Percentiles rank a stretch among this genome's conserved stretches.
These are phyloP conservation scores for Eupithecia tripunctaria DNA, from an alignment of 2,888 invertebrate species.

Conservation along the genomic window DNA sequence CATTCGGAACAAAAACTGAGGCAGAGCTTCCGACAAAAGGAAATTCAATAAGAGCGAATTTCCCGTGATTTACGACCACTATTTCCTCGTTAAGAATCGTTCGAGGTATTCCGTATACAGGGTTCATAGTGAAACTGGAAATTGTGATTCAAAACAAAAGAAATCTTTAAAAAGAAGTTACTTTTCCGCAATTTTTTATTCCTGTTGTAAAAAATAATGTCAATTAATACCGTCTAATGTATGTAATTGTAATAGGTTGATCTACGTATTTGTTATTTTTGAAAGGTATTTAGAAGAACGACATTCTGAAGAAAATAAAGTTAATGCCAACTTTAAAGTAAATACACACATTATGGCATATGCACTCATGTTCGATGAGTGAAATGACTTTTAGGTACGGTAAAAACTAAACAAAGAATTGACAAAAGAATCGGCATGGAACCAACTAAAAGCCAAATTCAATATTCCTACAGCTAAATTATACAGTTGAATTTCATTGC, in stretches of 20 bases:
- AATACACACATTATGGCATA: no score
- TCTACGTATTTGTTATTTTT: no score
- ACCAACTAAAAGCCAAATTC: neutral
- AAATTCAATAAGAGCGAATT: constrained; percentile 84
- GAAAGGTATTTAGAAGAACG: no score
- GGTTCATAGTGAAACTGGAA: constrained; percentile 59
- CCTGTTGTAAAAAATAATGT: no score
- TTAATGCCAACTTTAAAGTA: no score
- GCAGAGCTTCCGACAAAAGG: constrained; percentile 75
- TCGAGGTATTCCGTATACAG: constrained; percentile 71
- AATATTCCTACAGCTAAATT: neutral
- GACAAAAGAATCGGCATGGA: neutral
- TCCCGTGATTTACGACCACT: constrained; percentile 83
- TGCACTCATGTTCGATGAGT: no score
- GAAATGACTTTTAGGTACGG: neutral
- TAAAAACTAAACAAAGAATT: neutral
- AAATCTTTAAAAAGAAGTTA: constrained; percentile 11
- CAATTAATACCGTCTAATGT: no score
- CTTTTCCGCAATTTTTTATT: neutral
- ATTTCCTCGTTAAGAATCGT: constrained; percentile 81
- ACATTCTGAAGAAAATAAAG: no score
- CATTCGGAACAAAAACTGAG: constrained; percentile 76
- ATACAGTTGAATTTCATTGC: neutral
- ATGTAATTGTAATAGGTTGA: no score
- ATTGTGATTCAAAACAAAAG: constrained; percentile 32